Percentiles rank a stretch among this genome's conserved stretches.
These are phyloP conservation scores for Drosophila nr. fundita DNA, from an alignment of 2,888 invertebrate species.

Conservation along the genomic window DNA sequence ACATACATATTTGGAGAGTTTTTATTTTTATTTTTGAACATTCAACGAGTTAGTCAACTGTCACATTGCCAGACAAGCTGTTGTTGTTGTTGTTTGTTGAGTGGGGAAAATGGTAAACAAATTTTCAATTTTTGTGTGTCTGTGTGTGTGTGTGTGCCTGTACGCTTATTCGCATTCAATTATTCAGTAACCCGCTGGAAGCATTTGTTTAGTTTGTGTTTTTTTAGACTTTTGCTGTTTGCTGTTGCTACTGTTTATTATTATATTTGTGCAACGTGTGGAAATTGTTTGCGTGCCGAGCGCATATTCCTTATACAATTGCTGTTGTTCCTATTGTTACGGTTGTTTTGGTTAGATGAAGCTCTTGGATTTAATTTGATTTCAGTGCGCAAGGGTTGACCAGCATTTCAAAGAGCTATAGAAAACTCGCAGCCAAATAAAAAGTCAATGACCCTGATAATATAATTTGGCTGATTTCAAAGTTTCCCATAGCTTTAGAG, in stretches of 20 bases:
- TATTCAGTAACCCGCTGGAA: conserved; percentile 53
- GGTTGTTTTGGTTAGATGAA: conserved; percentile 37
- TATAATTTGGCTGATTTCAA: background rate
- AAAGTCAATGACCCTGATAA: conserved; percentile 38
- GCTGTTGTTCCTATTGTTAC: conserved; percentile 20
- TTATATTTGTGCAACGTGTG: conserved; percentile 79
- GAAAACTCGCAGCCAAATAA: conserved; percentile 1
- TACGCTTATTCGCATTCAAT: conserved; percentile 58
- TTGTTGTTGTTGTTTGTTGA: conserved; percentile 19
- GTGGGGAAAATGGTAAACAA: conserved; percentile 68
- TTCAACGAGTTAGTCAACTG: conserved; percentile 78
- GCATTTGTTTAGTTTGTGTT: conserved; percentile 68
- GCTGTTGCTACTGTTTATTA: conserved; percentile 54
- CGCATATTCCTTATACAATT: conserved; percentile 34
- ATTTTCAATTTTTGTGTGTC: conserved; percentile 47
- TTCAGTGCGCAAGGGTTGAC: conserved; percentile 47
- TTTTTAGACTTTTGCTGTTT: conserved; percentile 22
- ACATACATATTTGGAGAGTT: conserved; percentile 37
- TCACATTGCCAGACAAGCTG: conserved; percentile 59
- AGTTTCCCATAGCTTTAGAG: conserved; percentile 31
- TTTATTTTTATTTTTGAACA: conserved; percentile 32
- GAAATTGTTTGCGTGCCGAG: conserved; percentile 75
- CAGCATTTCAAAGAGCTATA: conserved; percentile 34
- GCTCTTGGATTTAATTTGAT: conserved; percentile 56
- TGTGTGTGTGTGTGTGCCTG: conserved; percentile 17